A percentile compares a stretch with the other conserved stretches of the same genome.
Conservation (phyloP, 2,888 invertebrate genomes). For the Daptonema setosum region DNA sequence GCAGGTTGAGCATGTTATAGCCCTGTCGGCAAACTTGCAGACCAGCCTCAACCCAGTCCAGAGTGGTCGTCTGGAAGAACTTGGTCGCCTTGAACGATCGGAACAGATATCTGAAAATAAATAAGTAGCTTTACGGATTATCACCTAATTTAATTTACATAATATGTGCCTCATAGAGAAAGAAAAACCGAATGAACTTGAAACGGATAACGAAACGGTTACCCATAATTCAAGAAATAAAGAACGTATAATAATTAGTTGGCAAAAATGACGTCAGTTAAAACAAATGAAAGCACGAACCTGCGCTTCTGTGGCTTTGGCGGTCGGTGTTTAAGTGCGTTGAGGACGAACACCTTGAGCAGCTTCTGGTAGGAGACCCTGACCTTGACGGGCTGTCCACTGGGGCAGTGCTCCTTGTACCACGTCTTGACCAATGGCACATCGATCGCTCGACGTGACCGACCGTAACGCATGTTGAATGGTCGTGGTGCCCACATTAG, state of each 20-base stretch:
- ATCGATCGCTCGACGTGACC: conserved; percentile 68
- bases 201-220: too few relatives aligned
- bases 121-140: neutral
- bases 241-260: too few relatives aligned
- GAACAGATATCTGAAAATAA: conserved; percentile 55
- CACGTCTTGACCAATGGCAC: conserved; percentile 90
- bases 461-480: conserved; percentile 82
- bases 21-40: conserved; percentile 84
- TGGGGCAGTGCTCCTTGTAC: conserved; percentile 38
- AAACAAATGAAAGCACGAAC: conserved; percentile 20
- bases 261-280: neutral
- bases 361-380: conserved; percentile 96
- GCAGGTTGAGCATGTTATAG: conserved; percentile 94
- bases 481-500: conserved; percentile 64
- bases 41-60: conserved; percentile 99
- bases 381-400: conserved; percentile 65
- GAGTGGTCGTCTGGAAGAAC: conserved; percentile 95
- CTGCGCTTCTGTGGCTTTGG: conserved; percentile 97
- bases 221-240: too few relatives aligned
- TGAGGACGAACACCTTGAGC: conserved; percentile 88
- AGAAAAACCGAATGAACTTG: too few relatives aligned
- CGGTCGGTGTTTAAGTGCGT: conserved; percentile 83
- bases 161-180: neutral
- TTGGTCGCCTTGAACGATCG: conserved; percentile 98
- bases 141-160: neutral